These are phyloP conservation scores for Catocala nupta DNA, from an alignment of 2,888 invertebrate species.

Conservation along the genomic window DNA sequence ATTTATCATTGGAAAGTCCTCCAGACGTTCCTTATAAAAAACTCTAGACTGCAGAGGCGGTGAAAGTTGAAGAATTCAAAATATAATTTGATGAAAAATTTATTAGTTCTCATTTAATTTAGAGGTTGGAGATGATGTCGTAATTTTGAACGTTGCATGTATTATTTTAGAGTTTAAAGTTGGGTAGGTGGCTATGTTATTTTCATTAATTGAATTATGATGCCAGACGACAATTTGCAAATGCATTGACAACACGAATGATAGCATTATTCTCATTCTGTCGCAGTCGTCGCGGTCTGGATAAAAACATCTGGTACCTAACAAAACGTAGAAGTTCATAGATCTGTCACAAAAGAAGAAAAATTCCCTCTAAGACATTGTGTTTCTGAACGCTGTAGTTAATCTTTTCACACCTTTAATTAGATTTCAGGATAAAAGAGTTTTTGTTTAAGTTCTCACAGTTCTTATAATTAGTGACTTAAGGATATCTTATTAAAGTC, in stretches of 20 bases:
- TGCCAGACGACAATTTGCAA: conserved; percentile 21
- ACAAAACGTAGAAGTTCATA: conserved; percentile 11
- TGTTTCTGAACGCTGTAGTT: conserved; percentile 20
- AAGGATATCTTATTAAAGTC: conserved; percentile 30
- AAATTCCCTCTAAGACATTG: conserved; percentile 23
- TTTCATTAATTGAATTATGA: conserved; percentile 16
- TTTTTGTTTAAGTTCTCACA: conserved; percentile 27
- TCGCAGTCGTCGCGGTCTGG: background rate
- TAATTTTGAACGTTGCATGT: conserved; percentile 19
- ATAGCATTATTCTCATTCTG: conserved; percentile 13
- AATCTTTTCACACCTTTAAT: conserved; percentile 49
- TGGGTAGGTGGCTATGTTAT: background rate
- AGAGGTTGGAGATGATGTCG: background rate
- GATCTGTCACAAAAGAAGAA: conserved; percentile 9
- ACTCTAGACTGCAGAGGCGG: conserved; percentile 51
- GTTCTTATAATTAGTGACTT: conserved; percentile 33
- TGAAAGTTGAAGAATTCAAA: conserved; percentile 45
- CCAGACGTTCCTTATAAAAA: conserved; percentile 58
- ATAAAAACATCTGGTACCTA: conserved; percentile 1
- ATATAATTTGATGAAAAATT: conserved; percentile 53
- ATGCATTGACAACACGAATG: conserved; percentile 21
- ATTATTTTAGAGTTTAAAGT: conserved; percentile 21
- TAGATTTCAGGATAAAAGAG: conserved; percentile 29
- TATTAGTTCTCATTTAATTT: conserved; percentile 29
- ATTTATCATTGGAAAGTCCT: conserved; percentile 72